Base-by-base conservation (phyloP, 2,113 vertebrate genomes). In the Anarrhichthys ocellatus region DNA sequence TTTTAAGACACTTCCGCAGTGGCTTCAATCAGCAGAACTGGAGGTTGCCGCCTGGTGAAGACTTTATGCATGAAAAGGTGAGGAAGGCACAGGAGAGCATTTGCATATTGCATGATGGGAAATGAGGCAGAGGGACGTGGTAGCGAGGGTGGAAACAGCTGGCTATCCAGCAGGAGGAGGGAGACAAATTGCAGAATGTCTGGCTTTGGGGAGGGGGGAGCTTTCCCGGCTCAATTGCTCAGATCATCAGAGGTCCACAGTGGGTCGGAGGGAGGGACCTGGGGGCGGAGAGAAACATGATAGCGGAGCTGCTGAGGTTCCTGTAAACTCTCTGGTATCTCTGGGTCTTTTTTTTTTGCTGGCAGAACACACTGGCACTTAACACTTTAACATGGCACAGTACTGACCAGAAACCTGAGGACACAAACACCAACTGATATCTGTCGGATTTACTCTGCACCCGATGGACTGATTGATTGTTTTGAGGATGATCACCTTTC, bases 141-240 rank as follows among this genome's bases (percentile, higher is more conserved):
- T 2, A 58, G 73, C 40, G 34, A 78, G 83, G 83, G 83, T 84
- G 81, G 86, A 85, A 93, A 87, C 92, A 93, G 91, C 92, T 92
- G 92, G 69, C 44, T 65, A 78, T 88, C 78, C 74, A 56, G 72
- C 68, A 79, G 88, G 82, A 63, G 81, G 73, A 77, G 86, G 85
- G 78, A 85, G 90, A 81, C 87, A 87, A 80, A 86, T 79, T 72
- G 75, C 81, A 85, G 80, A 91, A 82, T 64, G 84, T 79, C 86
- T 89, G 85, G 86, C 76, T 87, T 44, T 29, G 66, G 80, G 85
- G 59, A 79, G 77, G 77, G 84, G 67, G 84, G 78, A 77, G 78
- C 75, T 86, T 86, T 75, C 56, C 24, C 2, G 6, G 72, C 67
- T 87, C 52, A 74, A 85, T 80, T 22, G n/a, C 68, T 85, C 77